Base-by-base conservation (phyloP, 2,113 vertebrate genomes). In the Atrichornis clamosus region DNA sequence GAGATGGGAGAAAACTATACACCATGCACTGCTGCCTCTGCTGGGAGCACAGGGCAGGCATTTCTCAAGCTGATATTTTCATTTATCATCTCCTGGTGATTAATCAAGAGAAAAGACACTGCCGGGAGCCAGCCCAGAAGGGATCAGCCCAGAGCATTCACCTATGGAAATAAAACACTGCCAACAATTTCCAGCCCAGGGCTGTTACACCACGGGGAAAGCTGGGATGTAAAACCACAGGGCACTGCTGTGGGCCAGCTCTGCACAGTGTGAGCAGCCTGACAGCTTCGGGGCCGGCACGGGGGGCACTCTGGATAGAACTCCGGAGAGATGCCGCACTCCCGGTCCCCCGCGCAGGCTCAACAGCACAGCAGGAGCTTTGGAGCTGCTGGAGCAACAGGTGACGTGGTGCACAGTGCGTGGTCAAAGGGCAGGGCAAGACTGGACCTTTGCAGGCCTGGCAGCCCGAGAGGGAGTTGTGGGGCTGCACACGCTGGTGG, bases 11-110 rank as follows among this genome's bases (percentile, higher is more conserved):
- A 70, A 88, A 90, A 72, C 59, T 35, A 44, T 88, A 93, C 59
- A 30, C 76, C 41, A 2, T 70, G 94, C 79, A 21, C 94, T 93
- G 79, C 91, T 92, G 86, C 85, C 90, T 92, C 92, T 95, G 89
- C 86, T 89, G 83, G 85, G 92, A 94, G 60, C 72, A 67, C 55
- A 50, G 79, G 35, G 76, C 90, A 74, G 80, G 13, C 56, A 27
- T 93, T 80, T 46, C 89, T 90, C 89, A 77, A 67, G 90, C 60
- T 95, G 89, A 13, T 87, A 82, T 87, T 89, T 95, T 87, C 89
- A 93, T 94, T 95, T 91, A 84, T 96, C 93, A 93, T 73, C 78
- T 87, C 53, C 78, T 6, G 13, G 37, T 82, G 46, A 94, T 93
- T 87, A 91, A 89, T 93, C 87, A 89, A 32, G 74, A 62, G 87